Base-by-base conservation (phyloP, 37 sponge, comb jelly and placozoan species). In the Chondrosia reniformis region DNA sequence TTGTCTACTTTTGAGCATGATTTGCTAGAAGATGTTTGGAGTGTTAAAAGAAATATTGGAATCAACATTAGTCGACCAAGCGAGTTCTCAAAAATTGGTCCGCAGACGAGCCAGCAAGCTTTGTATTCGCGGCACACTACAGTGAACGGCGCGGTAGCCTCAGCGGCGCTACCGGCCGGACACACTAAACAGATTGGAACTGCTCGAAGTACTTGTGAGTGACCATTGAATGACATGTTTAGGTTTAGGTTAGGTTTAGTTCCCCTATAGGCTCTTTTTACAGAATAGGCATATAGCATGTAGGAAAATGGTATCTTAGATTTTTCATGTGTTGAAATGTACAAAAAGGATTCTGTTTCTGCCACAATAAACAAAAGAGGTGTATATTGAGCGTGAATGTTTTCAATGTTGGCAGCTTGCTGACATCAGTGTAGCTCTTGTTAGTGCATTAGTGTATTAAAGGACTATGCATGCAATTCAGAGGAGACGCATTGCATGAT, bases 21-120 rank as follows among this genome's bases (percentile, higher is more conserved):
- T 32, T 74, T 81, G 19, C 65, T 89, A 17, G 84, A 89, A 45
- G 89, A 84, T n/a, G 89, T 84, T 41, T 89, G 89, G 89, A 89
- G 89, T 57, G 84, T 89, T 3, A 58, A 78, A 19, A 89, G 81
- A 63, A 89, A 89, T 74, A 80, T 89, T 49, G 75, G 76, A 32
- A 77, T 79, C 64, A 56, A 38, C 45, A 13, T 34, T 21, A 39
- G 72, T 6, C 39, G 8, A 6, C 43, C 31, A 6, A 59, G 4
- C 61, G 4, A 19, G 22, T 5, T 6, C 61, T 19, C 9, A 7
- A 19, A 19, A 59, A 59, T 30, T 5, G 61, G 61, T 19, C n/a
- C 7, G 61, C 8, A 25, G 61, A 59, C 61, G 6, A 13, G 6
- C 6, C n/a, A 25, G 6, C 15, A 10, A 10, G 10, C 52, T 15